A percentile compares a stretch with the other conserved stretches of the same genome.
Conservation (phyloP, 35 echinoderm and acorn worm species). For the Heliocidaris erythrogramma region DNA sequence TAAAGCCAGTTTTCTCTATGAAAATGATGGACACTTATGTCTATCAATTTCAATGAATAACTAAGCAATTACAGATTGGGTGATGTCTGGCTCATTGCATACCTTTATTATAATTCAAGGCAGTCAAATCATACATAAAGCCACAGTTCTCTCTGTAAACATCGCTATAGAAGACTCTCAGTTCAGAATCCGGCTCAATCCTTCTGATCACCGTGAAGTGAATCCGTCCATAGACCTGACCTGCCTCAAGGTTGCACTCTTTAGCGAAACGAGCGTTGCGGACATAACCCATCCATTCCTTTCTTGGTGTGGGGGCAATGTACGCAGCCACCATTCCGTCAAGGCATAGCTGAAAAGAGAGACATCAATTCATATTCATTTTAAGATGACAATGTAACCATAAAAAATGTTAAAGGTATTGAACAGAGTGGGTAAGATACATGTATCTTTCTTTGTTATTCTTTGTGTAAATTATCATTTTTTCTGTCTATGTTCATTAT, state of each 20-base stretch:
- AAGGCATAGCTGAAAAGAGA: conserved; percentile 9
- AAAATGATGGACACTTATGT: too few species aligned
- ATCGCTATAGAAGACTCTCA: conserved; percentile 37
- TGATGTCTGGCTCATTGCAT: not conserved
- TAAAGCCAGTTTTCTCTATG: too few species aligned
- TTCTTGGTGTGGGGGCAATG: not conserved
- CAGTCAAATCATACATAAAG: not conserved
- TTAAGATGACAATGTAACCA: not conserved
- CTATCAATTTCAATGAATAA: too few species aligned
- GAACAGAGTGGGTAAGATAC: too few species aligned
- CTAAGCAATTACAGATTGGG: too few species aligned
- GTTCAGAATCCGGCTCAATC: conserved; percentile 4
- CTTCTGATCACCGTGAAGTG: not conserved
- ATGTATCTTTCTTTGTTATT: too few species aligned
- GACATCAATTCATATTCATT: not conserved
- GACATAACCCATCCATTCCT: conserved; percentile 30
- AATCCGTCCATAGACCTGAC: conserved; percentile 36
- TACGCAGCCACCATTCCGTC: conserved; percentile 13
- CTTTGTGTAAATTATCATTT: too few species aligned
- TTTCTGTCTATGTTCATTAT: too few species aligned
- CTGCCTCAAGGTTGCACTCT: conserved; percentile 24
- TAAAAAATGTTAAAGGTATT: too few species aligned
- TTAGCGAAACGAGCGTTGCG: not conserved
- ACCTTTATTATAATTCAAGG: conserved; percentile 10
- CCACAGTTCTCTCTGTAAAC: conserved; percentile 39